Base-by-base conservation (phyloP, 1,140 invertebrate genomes). In the Eumaeus atala region DNA sequence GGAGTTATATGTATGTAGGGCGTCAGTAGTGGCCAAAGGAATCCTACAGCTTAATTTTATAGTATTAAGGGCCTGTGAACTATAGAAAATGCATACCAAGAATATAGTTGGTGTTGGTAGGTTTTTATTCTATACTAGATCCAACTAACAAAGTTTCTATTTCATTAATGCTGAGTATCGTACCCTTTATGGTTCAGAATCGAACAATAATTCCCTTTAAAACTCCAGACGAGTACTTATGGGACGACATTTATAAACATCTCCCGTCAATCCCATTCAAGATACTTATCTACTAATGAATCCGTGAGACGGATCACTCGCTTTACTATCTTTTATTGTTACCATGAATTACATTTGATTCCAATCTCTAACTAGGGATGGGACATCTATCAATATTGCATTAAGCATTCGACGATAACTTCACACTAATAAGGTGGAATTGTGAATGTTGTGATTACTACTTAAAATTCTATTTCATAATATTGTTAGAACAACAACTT, bases 261-360 rank as follows among this genome's bases (percentile, higher is more conserved):
- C 48, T 48, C 38, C 52, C 59, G 63, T 64, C 64, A 63, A 66
- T 66, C 61, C 51, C 14, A 18, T 48, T 47, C 50, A 42, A 51
- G 66, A 69, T 72, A 62, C 62, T 66, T 72, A 70, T 76, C 71
- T 61, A 56, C 66, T 76, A 76, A 76, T 74, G 74, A 76, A 72
- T 65, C 59, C 62, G 51, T 42, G 66, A 62, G 73, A 64, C 55
- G 58, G 63, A 72, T 72, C 67, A 55, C 63, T 52, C 48, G 58
- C 61, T 59, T 58, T 56, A 59, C 66, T 71, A 76, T 67, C 66
- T 68, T 67, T 70, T 73, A 72, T 72, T 76, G 69, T 73, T 64
- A 51, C 60, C 62, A 67, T 68, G 66, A 71, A 73, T 72, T 70
- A 70, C 63, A 64, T 72, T 64, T 59, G 62, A 61, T 54, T 59